phyloP scores from a whole-genome alignment of 2,888 invertebrate genomes.

The Lasioglossum calceatum region DNA sequence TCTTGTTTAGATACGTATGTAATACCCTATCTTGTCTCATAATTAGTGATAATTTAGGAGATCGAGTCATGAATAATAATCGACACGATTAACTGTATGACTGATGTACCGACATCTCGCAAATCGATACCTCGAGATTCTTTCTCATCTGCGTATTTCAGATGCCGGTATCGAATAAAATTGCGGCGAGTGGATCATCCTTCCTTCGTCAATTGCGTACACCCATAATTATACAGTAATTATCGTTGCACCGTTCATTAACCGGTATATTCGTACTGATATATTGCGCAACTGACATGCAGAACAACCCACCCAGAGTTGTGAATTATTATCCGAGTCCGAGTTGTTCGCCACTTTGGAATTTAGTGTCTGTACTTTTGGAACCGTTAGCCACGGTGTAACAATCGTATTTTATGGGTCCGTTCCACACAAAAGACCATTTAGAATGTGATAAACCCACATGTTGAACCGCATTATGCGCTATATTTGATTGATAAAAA shows the following conservation, averaged over 20 bases:
- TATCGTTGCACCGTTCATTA: constrained; percentile 66
- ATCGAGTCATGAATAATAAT: not conserved
- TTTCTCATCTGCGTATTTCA: constrained; percentile 16
- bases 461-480: not conserved
- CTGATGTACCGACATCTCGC: not conserved
- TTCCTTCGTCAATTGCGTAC: constrained; percentile 56
- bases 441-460: not conserved
- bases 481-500: not conserved
- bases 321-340: constrained; percentile 67
- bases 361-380: constrained; percentile 19
- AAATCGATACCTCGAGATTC: constrained; percentile 1
- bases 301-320: constrained; percentile 59
- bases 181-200: constrained; percentile 24
- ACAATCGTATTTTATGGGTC: not conserved
- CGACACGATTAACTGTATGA: not conserved
- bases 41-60: not conserved
- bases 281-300: constrained; percentile 61
- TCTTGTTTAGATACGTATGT: not conserved
- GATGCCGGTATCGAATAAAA: constrained; percentile 29
- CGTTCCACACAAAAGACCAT: not conserved
- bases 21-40: not conserved
- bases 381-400: not conserved
- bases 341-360: constrained; percentile 12
- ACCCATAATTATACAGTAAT: constrained; percentile 65
- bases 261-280: constrained; percentile 60